Evolutionary conservation across 1,140 invertebrate species (phyloP), one percentile per base, ranked within the genome.

Genomic region (Hycleus cichorii): DNA sequence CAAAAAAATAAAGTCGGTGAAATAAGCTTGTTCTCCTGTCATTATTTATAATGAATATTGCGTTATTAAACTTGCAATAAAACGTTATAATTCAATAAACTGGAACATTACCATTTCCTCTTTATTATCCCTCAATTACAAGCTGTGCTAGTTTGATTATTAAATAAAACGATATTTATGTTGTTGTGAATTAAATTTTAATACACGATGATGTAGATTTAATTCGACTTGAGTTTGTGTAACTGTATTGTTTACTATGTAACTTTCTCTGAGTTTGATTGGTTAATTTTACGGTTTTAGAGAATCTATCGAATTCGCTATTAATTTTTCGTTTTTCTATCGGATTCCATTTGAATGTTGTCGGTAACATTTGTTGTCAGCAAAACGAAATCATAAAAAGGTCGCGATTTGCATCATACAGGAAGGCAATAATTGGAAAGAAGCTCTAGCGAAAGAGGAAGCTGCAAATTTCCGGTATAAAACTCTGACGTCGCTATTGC

Each of bases 371-470:
- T 18, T 18, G 18, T 18, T 32, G 32, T 32, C 32, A 32, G 32
- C 32, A 32, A 32, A 32, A 32, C 43, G 57, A 44, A 49, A 18
- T 57, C 42, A 38, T 58, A 38, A 47, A 49, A 49, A 48, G 54
- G 39, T 26, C 11, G 12, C 56, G 47, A 58, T 58, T 58, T 58
- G 56, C 56, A 48, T 59, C 58, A 55, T 59, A 59, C 58, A 54
- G 58, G 58, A 59, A 59, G 49, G 58, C 50, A 54, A 55, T 59
- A 59, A 59, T 59, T 59, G 58, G 49, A 52, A 54, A 58, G 56
- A 51, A 58, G 48, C 48, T 50, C 47, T 24, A 50, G 49, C 32
- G 32, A 32, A 32, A 54, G 39, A 38, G 58, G 50, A 59, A 59
- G 45, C 58, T 46, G 58, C 58, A 55, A 59, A 55, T 59, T 58